phyloP scores from a whole-genome alignment of 2,888 invertebrate species.

The Isoperla grammatica region DNA sequence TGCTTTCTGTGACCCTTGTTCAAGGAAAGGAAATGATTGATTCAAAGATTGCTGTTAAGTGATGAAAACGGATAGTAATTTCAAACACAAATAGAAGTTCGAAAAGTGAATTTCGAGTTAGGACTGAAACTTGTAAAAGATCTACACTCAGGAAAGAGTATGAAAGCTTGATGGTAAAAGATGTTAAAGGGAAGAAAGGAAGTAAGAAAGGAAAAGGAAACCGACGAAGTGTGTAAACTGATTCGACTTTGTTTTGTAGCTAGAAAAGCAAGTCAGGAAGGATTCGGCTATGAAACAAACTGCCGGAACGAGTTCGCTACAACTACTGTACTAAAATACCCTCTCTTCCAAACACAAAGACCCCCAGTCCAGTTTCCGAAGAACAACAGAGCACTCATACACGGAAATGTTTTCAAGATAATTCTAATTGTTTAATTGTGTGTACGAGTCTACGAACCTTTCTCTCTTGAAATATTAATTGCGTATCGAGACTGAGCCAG shows the following conservation, averaged over 20 bases:
- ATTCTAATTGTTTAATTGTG: too few relatives aligned
- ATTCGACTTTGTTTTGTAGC: slow-evolving; percentile 24
- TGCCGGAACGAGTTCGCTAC: slow-evolving; percentile 9
- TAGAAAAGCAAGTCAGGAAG: slow-evolving; percentile 2
- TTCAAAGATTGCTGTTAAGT: background rate
- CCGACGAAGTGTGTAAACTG: slow-evolving; percentile 23
- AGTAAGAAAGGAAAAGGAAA: slow-evolving; percentile 22
- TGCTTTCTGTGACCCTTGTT: too few relatives aligned
- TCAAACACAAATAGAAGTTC: background rate
- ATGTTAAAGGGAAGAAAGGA: slow-evolving; percentile 13
- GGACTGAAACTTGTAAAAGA: background rate
- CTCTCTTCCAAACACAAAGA: slow-evolving; percentile 5
- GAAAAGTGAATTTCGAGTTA: background rate
- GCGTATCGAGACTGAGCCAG: too few relatives aligned
- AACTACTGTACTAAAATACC: background rate
- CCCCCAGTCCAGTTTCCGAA: too few relatives aligned
- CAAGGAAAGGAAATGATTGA: too few relatives aligned
- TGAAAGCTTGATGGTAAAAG: slow-evolving; percentile 2
- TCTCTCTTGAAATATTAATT: too few relatives aligned
- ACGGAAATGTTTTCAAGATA: too few relatives aligned
- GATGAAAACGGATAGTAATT: slow-evolving; percentile 5
- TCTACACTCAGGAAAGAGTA: too few relatives aligned
- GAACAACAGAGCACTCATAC: too few relatives aligned
- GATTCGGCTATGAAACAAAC: slow-evolving; percentile 22
- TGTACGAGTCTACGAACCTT: too few relatives aligned